A percentile compares a stretch with the other conserved stretches of the same genome.
These are phyloP conservation scores for Emys orbicularis DNA, from an alignment of 2,797 vertebrate genomes.

Conservation along the genomic window DNA sequence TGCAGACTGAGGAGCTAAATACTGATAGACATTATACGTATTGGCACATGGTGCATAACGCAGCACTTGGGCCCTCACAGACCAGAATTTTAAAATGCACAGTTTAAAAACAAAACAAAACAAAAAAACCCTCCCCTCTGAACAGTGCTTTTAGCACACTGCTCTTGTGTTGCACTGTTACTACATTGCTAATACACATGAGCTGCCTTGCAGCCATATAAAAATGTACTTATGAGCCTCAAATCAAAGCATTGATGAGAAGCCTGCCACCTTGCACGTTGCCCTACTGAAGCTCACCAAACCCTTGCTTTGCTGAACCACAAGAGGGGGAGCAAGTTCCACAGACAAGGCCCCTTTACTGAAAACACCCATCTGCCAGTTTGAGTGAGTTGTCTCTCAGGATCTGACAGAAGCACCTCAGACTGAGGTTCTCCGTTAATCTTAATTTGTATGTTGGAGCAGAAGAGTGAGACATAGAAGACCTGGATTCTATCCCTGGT, in stretches of 20 bases:
- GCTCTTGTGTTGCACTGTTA: neutral
- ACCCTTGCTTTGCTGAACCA: neutral
- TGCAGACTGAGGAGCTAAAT: accelerated
- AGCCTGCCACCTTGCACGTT: neutral
- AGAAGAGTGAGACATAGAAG: neutral
- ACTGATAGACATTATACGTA: accelerated
- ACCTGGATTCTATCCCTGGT: neutral
- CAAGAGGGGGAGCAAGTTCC: neutral
- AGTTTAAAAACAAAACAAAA: neutral
- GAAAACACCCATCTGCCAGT: accelerated
- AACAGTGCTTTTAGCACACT: accelerated
- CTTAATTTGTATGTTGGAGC: no score
- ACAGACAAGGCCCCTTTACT: neutral
- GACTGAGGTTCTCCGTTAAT: neutral
- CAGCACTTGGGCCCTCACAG: neutral
- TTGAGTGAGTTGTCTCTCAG: accelerated
- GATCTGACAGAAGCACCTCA: neutral
- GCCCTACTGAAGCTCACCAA: no score
- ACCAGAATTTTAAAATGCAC: neutral
- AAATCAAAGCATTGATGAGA: neutral
- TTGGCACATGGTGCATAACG: neutral
- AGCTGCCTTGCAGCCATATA: neutral
- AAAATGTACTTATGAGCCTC: neutral
- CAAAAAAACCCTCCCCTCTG: no score
- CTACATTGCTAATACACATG: no score